Evolutionary conservation across 2,888 invertebrate species (phyloP).

Genomic region (Miltochrista miniata): DNA sequence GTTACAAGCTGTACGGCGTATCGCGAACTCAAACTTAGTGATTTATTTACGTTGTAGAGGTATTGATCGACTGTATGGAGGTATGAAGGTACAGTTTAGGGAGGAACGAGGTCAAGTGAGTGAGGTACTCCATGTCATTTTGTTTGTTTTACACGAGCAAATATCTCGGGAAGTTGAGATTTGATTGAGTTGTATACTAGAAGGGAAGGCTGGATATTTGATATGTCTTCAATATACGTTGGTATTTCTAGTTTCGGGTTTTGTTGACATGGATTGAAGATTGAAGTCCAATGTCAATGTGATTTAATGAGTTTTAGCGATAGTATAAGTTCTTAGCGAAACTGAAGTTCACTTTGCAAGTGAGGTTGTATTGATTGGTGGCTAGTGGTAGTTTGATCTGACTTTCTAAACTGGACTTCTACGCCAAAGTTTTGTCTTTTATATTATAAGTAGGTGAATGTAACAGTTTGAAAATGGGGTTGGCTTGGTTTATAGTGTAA

Average conservation of each 20-base stretch:
- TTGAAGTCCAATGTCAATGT: neutral
- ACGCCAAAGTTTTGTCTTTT: too few species aligned
- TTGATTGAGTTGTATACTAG: conserved; percentile 33
- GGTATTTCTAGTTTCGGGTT: conserved; percentile 7
- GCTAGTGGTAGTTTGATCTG: too few species aligned
- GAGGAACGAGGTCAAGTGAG: conserved; percentile 74
- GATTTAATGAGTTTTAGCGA: neutral
- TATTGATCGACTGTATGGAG: conserved; percentile 71
- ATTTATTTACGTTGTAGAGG: conserved; percentile 73
- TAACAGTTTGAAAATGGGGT: too few species aligned
- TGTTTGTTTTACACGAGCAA: conserved; percentile 62
- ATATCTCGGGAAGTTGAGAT: conserved; percentile 46
- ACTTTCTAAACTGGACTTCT: too few species aligned
- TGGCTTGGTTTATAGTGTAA: too few species aligned
- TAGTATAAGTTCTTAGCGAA: neutral
- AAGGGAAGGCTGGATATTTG: conserved; percentile 25
- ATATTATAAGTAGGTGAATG: too few species aligned
- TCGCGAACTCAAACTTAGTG: conserved; percentile 67
- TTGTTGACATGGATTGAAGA: neutral
- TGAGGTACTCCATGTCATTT: conserved; percentile 59
- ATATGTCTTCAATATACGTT: conserved; percentile 13
- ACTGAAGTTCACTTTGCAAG: too few species aligned
- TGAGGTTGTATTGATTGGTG: too few species aligned
- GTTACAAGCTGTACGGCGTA: conserved; percentile 27
- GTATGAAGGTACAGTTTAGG: conserved; percentile 62